These are phyloP conservation scores for Halcyon badia DNA, from an alignment of 2,797 vertebrate species.

Conservation along the genomic window DNA sequence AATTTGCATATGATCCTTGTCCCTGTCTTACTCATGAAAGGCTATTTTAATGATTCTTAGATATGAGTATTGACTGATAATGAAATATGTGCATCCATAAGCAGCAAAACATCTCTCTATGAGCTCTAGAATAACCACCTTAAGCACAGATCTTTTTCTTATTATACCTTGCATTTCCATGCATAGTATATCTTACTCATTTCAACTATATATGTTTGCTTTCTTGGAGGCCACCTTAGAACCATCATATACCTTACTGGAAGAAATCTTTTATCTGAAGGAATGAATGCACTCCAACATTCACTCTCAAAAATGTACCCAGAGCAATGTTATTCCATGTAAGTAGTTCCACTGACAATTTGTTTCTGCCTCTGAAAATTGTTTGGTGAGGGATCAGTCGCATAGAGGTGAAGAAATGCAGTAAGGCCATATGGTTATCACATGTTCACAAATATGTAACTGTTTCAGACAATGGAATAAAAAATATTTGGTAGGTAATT, in stretches of 20 bases:
- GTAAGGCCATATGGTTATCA: neutral
- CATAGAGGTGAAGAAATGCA: neutral
- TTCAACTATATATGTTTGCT: neutral
- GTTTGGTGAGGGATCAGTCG: neutral
- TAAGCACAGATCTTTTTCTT: neutral
- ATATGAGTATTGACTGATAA: accelerated
- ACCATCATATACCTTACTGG: neutral
- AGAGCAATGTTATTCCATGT: neutral
- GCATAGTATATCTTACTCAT: neutral
- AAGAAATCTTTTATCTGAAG: neutral
- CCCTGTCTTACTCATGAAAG: neutral
- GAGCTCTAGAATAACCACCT: neutral
- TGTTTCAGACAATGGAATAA: neutral
- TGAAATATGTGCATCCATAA: neutral
- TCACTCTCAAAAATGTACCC: neutral
- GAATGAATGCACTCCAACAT: neutral
- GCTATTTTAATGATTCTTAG: neutral
- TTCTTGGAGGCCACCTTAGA: neutral
- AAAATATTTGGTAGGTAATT: neutral
- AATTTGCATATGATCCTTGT: neutral
- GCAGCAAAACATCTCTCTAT: neutral
- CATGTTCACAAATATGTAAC: neutral
- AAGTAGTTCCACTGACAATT: neutral
- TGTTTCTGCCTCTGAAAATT: neutral
- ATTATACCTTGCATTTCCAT: neutral